Evolutionary conservation across 2,797 vertebrate species (phyloP), one percentile per base, ranked within the genome.

Genomic region (Brachyrhaphis roseni): DNA sequence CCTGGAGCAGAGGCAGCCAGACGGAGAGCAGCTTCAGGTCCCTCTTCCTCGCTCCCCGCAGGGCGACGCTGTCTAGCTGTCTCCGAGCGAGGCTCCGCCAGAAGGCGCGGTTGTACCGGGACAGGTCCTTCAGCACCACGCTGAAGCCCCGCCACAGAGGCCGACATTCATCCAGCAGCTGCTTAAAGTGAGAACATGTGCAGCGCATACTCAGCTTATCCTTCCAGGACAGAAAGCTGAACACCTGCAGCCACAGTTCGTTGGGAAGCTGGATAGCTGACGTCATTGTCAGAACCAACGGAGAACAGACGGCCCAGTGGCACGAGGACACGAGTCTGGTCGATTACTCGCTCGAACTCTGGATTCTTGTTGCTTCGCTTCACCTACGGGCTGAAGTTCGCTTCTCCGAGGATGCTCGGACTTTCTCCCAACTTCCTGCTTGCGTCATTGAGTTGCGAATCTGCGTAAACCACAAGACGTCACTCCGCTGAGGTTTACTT

Each of bases 221-320:
- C 16, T 34, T 75, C 84, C 86, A 89, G 0, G 90, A 77, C 82
- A 93, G 78, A 49, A 84, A 86, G 70, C 79, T 70, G 81, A 92
- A 91, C 23, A 92, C 86, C 23, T 88, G 79, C 12, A 91, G 70
- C 91, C 90, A 92, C 51, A 92, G 46, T 73, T 92, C 91, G 0
- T 34, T 49, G 0, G 90, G 91, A 43, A 92, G 88, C 59, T 82
- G 78, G 55, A 59, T 28, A 13, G 43, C 77, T 2, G 77, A 36
- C 28, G 43, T 8, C 77, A 78, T 72, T 2, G 36, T 53, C 31
- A 20, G 45, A 12, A 1, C 70, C 43, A 7, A 36, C 31, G 31
- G 59, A 34, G 28, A 34, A 6, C 28, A 2, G n/a, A 2, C 8
- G 55, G 26, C 26, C 53, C 20, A n/a, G 10, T 1, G 53, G 26